Base-by-base conservation (phyloP, 1,140 invertebrate genomes). In the Scaptomyza pallida region DNA sequence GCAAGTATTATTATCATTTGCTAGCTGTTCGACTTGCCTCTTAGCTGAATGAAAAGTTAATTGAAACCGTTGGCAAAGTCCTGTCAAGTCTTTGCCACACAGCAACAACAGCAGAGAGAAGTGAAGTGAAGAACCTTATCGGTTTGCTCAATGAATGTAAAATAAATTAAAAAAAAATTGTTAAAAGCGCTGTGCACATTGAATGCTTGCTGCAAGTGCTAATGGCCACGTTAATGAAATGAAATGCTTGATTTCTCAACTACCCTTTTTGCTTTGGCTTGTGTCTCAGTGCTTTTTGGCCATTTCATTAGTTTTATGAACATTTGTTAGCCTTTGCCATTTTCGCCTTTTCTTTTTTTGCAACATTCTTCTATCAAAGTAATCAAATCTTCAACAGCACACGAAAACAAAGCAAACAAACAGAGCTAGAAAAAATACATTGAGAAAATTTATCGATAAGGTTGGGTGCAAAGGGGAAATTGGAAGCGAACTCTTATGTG, bases 181-280 rank as follows among this genome's bases (percentile, higher is more conserved):
- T 85, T 79, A 75, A 85, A 83, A 85, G 75, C 75, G 75, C 71
- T 9, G 26, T 72, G 60, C 59, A 57, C 78, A 86, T 85, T 88
- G 43, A 70, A 86, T 80, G 80, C n/a, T n/a, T n/a, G n/a, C n/a
- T n/a, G 81, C 74, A 86, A 86, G 81, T 86, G 81, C 82, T 86
- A 86, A 86, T 86, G 82, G 81, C 67, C 17, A 80, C 70, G 81
- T 88, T 86, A 86, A 86, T 86, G 82, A 88, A 88, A 86, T 86
- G 72, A 75, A 30, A 30, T 47, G 60, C 69, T 45, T 62, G 33
- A 62, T 44, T 56, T 41, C 41, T 19, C 30, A n/a, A n/a, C 8
- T 37, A 13, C 43, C 64, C 4, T 37, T 1, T 37, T 35, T 35
- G 5, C 6, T 37, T 37, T 12, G 10, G 19, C 16, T 44, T 44